phyloP scores from a whole-genome alignment of 2,888 invertebrate genomes.

The Merodon equestris region DNA sequence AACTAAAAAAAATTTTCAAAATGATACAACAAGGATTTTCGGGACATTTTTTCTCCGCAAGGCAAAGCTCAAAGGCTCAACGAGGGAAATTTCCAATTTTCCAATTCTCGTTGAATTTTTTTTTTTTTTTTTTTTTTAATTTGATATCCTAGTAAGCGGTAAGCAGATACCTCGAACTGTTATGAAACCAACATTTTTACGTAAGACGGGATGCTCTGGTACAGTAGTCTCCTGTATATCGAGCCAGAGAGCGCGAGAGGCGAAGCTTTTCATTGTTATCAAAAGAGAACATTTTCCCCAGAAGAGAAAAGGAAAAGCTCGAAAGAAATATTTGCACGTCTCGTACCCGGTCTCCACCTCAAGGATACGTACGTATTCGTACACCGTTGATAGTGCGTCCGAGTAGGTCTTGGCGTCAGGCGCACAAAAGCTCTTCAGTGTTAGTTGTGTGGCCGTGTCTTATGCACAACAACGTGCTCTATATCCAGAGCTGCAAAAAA shows the following conservation, averaged over 20 bases:
- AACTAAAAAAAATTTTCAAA: conserved; percentile 10
- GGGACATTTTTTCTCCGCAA: conserved; percentile 15
- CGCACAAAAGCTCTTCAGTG: conserved; percentile 66
- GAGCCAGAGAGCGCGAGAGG: conserved; percentile 19
- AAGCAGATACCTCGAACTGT: conserved; percentile 13
- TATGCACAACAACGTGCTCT: conserved; percentile 62
- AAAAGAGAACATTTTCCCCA: conserved; percentile 47
- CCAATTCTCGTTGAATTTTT: too few species aligned
- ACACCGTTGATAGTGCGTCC: conserved; percentile 27
- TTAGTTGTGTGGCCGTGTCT: conserved; percentile 65
- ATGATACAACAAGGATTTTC: conserved; percentile 29
- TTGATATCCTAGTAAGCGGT: background rate
- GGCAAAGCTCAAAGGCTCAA: conserved; percentile 1
- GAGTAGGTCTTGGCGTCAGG: conserved; percentile 55
- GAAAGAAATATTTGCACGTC: conserved; percentile 5
- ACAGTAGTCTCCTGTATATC: background rate
- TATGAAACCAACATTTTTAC: conserved; percentile 63
- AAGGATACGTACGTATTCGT: conserved; percentile 40
- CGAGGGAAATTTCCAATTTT: conserved; percentile 11
- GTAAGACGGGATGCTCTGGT: conserved; percentile 38
- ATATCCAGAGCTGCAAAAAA: conserved; percentile 9
- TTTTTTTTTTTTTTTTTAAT: too few species aligned
- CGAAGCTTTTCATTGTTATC: conserved; percentile 44
- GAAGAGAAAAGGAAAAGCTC: conserved; percentile 27
- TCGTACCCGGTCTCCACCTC: conserved; percentile 55